Conservation (phyloP, 2,113 vertebrate genomes). For the Nipponia nippon region DNA sequence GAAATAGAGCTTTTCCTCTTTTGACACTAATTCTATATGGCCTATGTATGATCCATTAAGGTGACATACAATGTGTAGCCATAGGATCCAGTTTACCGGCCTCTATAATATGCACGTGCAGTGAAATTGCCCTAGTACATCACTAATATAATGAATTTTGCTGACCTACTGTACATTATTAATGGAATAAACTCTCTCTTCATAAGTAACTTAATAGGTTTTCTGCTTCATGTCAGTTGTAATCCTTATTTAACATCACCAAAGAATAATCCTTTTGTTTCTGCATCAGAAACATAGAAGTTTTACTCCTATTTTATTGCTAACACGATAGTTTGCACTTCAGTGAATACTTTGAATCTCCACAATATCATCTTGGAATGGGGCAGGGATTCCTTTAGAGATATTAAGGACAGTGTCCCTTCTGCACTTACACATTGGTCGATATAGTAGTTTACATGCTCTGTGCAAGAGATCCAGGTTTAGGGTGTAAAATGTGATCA, state of each 20-base stretch:
- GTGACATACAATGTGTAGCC: background rate
- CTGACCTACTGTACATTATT: background rate
- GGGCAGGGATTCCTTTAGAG: background rate
- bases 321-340: background rate
- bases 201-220: background rate
- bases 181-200: background rate
- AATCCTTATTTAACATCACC: background rate
- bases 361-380: background rate
- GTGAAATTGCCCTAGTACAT: background rate
- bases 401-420: background rate
- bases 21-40: background rate
- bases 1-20: background rate
- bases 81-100: background rate
- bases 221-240: background rate
- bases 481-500: background rate
- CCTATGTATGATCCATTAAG: background rate
- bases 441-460: background rate
- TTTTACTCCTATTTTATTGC: background rate
- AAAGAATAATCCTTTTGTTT: background rate
- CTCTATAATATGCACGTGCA: background rate
- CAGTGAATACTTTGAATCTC: background rate
- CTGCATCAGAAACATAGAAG: background rate
- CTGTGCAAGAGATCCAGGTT: background rate
- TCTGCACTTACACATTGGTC: background rate
- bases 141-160: background rate